Conservation (phyloP, 2,888 invertebrate species). For the Vanessa cardui region DNA sequence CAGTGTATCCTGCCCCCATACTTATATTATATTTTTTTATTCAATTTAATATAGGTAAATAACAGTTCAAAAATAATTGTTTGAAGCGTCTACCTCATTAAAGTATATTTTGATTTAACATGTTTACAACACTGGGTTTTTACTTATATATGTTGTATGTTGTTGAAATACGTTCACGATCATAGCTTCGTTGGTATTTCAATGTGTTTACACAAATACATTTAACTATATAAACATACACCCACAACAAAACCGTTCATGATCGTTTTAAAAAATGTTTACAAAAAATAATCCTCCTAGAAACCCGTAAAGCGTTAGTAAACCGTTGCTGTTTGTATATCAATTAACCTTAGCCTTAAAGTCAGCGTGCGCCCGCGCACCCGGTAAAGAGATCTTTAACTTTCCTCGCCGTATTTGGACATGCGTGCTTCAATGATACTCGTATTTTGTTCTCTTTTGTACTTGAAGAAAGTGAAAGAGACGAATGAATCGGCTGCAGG, state of each 20-base stretch:
- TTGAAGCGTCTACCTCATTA: too few species aligned
- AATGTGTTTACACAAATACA: not conserved
- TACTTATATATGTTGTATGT: too few species aligned
- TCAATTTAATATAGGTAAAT: too few species aligned
- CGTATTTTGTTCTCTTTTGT: slow-evolving; percentile 30
- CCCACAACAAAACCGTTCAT: not conserved
- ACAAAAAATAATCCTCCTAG: slow-evolving; percentile 7
- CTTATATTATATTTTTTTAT: too few species aligned
- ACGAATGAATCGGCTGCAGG: slow-evolving; percentile 12
- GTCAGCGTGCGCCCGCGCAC: slow-evolving; percentile 18
- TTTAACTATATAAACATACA: not conserved
- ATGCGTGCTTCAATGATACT: slow-evolving; percentile 31
- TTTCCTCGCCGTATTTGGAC: slow-evolving; percentile 35
- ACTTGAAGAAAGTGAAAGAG: slow-evolving; percentile 22
- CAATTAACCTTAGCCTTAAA: slow-evolving; percentile 26
- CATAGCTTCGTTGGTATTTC: not conserved
- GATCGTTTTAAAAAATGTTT: slow-evolving; percentile 3
- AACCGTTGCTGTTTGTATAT: slow-evolving; percentile 22
- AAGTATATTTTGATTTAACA: too few species aligned
- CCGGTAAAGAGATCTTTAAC: slow-evolving; percentile 33
- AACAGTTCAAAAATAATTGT: too few species aligned
- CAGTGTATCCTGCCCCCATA: too few species aligned
- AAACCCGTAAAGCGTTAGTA: slow-evolving; percentile 11
- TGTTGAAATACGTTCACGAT: not conserved
- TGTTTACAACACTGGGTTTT: too few species aligned